A percentile compares a stretch with the other conserved stretches of the same genome.
These are phyloP conservation scores for Antheraea mylitta DNA, from an alignment of 1,140 invertebrate genomes.

Conservation along the genomic window DNA sequence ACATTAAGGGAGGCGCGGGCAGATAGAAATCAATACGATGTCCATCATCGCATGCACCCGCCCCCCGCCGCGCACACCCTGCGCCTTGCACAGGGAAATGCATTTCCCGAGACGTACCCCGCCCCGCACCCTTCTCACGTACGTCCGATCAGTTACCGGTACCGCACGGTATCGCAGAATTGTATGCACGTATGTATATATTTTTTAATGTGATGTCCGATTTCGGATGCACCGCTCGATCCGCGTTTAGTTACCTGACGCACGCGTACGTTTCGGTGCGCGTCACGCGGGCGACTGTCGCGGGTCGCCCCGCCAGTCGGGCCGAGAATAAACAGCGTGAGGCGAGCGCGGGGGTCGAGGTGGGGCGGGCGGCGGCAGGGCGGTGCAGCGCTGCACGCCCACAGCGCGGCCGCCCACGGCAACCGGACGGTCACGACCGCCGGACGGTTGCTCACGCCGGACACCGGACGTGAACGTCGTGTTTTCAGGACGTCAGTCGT, in stretches of 20 bases:
- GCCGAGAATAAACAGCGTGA: slow-evolving; percentile 73
- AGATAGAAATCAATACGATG: slow-evolving; percentile 79
- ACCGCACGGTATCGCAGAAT: neutral
- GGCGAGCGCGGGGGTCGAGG: slow-evolving; percentile 43
- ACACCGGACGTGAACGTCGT: neutral
- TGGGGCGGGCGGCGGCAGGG: slow-evolving; percentile 47
- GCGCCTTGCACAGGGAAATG: slow-evolving; percentile 53
- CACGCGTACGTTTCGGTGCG: slow-evolving; percentile 54
- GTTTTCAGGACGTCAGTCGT: slow-evolving; percentile 1
- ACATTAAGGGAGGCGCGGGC: slow-evolving; percentile 74
- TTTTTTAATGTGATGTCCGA: slow-evolving; percentile 45
- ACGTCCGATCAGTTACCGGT: slow-evolving; percentile 6
- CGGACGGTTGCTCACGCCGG: slow-evolving; percentile 25
- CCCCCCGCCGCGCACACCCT: slow-evolving; percentile 59
- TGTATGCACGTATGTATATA: neutral
- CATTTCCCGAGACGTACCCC: slow-evolving; percentile 15
- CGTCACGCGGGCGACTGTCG: slow-evolving; percentile 73
- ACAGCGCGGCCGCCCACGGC: slow-evolving; percentile 44
- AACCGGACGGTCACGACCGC: slow-evolving; percentile 39
- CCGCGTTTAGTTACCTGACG: slow-evolving; percentile 45
- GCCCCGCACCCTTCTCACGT: slow-evolving; percentile 14
- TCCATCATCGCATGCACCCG: slow-evolving; percentile 73
- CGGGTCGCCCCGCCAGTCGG: slow-evolving; percentile 37
- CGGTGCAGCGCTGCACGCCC: slow-evolving; percentile 69
- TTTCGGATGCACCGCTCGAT: slow-evolving; percentile 58